Evolutionary conservation across 2,113 vertebrate species (phyloP).

Genomic region (Edolisoma coerulescens): DNA sequence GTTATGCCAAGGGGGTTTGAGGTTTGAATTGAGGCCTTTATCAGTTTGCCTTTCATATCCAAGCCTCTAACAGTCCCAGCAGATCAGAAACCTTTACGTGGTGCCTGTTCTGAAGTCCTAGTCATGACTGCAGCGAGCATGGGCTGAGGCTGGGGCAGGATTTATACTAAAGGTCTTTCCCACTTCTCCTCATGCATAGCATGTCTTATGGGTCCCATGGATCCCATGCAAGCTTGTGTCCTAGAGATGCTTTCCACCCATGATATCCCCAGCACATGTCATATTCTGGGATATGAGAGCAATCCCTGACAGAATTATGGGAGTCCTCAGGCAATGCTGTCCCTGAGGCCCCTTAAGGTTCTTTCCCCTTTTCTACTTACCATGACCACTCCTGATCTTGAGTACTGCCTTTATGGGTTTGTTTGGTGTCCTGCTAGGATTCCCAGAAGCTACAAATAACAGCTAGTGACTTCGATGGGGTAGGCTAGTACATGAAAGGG

Average conservation of each 20-base stretch:
- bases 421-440: background rate
- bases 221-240: background rate
- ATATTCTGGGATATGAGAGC: background rate
- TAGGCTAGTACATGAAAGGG: background rate
- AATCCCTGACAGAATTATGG: background rate
- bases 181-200: background rate
- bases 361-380: background rate
- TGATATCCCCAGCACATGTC: background rate
- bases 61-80: background rate
- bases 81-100: background rate
- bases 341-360: background rate
- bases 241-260: background rate
- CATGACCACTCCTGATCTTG: background rate
- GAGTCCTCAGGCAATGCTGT: background rate
- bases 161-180: background rate
- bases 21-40: background rate
- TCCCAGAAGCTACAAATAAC: background rate
- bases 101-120: background rate
- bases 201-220: background rate
- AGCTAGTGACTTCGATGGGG: background rate
- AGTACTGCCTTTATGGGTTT: background rate
- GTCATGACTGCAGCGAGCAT: accelerated
- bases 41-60: background rate
- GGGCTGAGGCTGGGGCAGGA: background rate
- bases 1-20: background rate